Percentiles rank a stretch among this genome's conserved stretches.
Evolutionary conservation across 2,888 invertebrate genomes (phyloP).

Genomic region (Spilosoma lubricipeda): DNA sequence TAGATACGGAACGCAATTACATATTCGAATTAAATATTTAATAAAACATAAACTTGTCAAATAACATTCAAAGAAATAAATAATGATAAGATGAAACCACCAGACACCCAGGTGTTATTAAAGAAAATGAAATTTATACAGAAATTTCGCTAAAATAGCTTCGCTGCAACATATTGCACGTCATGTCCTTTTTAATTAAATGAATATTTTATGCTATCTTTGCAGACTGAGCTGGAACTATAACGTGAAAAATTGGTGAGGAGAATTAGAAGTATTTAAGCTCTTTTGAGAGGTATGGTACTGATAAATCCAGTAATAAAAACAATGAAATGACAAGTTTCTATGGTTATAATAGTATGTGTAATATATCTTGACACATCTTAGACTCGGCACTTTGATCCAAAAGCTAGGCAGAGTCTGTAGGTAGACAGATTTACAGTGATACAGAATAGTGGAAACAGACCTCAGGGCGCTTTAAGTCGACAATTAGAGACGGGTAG

Average conservation of each 20-base stretch:
- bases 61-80: not conserved
- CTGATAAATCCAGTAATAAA: not conserved
- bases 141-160: not conserved
- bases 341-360: not conserved
- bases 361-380: too few relatives aligned
- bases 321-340: not conserved
- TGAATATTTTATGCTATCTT: not conserved
- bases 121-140: not conserved
- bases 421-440: too few relatives aligned
- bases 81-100: not conserved
- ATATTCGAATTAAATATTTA: not conserved
- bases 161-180: not conserved
- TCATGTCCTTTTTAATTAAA: slow-evolving; percentile 15
- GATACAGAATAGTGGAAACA: too few relatives aligned
- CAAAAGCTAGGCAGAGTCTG: too few relatives aligned
- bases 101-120: not conserved
- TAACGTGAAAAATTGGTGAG: too few relatives aligned
- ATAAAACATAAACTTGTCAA: not conserved
- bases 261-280: too few relatives aligned
- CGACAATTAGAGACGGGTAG: too few relatives aligned
- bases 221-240: not conserved
- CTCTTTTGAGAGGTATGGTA: not conserved
- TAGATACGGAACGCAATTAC: not conserved
- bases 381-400: too few relatives aligned
- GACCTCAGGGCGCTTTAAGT: too few relatives aligned